Evolutionary conservation across 2,113 vertebrate genomes (phyloP).

Genomic region (Tenebrosternarchus preto): DNA sequence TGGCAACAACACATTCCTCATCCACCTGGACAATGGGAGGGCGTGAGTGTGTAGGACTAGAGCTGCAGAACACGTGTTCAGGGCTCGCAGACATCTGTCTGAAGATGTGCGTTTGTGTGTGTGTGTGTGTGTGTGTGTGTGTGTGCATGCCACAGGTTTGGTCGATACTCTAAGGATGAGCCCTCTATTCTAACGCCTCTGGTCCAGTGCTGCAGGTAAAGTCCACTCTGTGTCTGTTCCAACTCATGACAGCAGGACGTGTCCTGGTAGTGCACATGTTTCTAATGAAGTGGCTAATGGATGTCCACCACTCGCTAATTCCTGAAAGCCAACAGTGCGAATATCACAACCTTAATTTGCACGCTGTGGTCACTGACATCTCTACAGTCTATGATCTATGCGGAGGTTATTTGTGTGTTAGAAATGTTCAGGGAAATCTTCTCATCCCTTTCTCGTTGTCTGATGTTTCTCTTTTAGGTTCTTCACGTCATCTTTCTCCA

Average conservation of each 20-base stretch:
- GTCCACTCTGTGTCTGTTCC: neutral
- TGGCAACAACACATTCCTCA: constrained; percentile 80
- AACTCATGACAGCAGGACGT: too few species aligned
- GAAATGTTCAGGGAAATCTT: too few species aligned
- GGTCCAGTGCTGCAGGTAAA: constrained; percentile 82
- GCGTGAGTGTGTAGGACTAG: constrained; percentile 66
- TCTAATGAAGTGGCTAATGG: too few species aligned
- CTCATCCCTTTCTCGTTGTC: too few species aligned
- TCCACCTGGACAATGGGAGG: constrained; percentile 84
- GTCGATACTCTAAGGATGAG: constrained; percentile 80
- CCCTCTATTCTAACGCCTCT: constrained; percentile 79
- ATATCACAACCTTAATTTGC: too few species aligned
- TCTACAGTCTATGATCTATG: neutral
- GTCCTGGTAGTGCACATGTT: too few species aligned
- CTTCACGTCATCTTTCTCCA: too few species aligned
- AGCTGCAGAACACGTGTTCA: neutral
- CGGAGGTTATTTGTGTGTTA: too few species aligned
- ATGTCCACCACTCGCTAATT: too few species aligned
- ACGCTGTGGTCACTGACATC: too few species aligned
- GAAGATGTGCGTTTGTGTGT: neutral
- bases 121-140: neutral
- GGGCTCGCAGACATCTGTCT: neutral
- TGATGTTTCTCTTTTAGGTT: too few species aligned
- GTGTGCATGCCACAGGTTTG: constrained; percentile 72
- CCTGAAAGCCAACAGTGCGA: too few species aligned